These are phyloP conservation scores for Ostrea edulis DNA, from an alignment of 1,140 invertebrate genomes.

Conservation along the genomic window DNA sequence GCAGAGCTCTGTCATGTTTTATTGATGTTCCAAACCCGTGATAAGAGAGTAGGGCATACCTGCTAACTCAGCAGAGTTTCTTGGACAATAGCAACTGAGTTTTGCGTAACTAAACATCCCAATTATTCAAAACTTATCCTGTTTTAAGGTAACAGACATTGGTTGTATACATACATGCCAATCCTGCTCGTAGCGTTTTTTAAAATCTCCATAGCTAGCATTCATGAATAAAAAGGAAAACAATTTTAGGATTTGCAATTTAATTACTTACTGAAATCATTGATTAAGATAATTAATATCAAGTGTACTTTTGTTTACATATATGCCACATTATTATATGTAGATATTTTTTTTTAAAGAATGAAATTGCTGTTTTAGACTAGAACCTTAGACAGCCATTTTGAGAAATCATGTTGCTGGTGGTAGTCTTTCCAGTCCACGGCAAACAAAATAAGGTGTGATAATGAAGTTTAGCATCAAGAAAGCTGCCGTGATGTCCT, in stretches of 20 bases:
- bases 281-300: too few species aligned
- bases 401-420: neutral
- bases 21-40: neutral
- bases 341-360: too few species aligned
- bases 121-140: constrained; percentile 30
- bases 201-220: too few species aligned
- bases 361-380: too few species aligned
- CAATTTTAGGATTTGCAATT: too few species aligned
- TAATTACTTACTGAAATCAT: too few species aligned
- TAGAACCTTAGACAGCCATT: neutral
- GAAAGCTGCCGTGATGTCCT: neutral
- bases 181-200: neutral
- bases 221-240: too few species aligned
- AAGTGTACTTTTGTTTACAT: too few species aligned
- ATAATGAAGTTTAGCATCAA: neutral
- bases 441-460: neutral
- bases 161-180: constrained; percentile 27
- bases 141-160: constrained; percentile 26
- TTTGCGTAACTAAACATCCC: constrained; percentile 26
- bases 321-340: too few species aligned
- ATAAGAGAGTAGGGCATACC: neutral
- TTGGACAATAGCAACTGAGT: neutral
- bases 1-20: neutral
- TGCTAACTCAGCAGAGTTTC: neutral
- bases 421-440: neutral